These are phyloP conservation scores for Campaea margaritaria DNA, from an alignment of 2,888 invertebrate species.

Conservation along the genomic window DNA sequence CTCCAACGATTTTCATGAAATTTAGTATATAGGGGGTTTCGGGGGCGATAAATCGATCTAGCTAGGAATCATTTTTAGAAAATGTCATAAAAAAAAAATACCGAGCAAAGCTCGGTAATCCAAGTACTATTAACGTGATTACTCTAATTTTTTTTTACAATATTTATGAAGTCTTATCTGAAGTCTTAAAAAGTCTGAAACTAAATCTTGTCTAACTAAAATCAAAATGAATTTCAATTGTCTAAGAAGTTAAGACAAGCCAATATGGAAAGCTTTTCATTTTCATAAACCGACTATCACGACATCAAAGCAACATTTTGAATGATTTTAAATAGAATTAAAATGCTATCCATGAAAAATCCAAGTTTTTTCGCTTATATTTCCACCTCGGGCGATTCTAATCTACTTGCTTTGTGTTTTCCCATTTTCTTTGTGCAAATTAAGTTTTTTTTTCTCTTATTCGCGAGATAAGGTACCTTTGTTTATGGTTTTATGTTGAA, in stretches of 20 bases:
- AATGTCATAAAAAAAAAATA: no score
- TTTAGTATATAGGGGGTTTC: no score
- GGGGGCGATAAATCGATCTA: no score
- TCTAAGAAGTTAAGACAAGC: conserved; percentile 6
- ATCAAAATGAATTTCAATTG: neutral
- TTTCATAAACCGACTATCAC: conserved; percentile 1
- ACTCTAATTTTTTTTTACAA: no score
- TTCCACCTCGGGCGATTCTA: conserved; percentile 30
- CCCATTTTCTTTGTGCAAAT: conserved; percentile 32
- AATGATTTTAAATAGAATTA: conserved; percentile 28
- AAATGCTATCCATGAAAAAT: conserved; percentile 19
- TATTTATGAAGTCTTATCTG: no score
- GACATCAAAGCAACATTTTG: conserved; percentile 5
- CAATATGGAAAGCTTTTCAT: neutral
- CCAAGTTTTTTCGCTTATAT: conserved; percentile 29
- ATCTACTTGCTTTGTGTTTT: conserved; percentile 33
- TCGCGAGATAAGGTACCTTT: conserved; percentile 25
- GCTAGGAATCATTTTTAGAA: no score
- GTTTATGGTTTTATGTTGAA: conserved; percentile 24
- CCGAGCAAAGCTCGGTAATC: no score
- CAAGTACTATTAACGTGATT: no score
- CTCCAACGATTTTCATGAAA: no score
- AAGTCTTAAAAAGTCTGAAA: no score
- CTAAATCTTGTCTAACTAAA: neutral
- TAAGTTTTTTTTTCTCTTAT: conserved; percentile 29